Evolutionary conservation across 1,140 invertebrate genomes (phyloP).

Genomic region (Drosophila punjabiensis): DNA sequence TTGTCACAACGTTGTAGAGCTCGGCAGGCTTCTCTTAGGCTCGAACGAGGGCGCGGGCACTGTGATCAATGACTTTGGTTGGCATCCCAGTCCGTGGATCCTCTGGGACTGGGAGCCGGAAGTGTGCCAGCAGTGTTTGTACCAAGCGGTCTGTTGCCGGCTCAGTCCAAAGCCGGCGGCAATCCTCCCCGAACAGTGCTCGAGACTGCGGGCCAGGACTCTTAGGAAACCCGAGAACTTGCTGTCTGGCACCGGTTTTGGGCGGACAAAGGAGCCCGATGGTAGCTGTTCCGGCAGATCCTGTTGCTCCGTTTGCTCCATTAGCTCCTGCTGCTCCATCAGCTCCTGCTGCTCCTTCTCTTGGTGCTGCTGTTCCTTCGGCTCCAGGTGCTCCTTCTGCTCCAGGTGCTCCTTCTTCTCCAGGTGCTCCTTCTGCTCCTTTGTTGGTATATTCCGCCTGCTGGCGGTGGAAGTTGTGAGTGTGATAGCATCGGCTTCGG

Average conservation of each 20-base stretch:
- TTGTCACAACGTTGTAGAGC: not conserved
- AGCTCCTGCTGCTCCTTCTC: not conserved
- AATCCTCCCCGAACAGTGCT: slow-evolving; percentile 26
- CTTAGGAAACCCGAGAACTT: slow-evolving; percentile 19
- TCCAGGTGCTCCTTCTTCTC: too few species aligned
- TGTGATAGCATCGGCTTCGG: not conserved
- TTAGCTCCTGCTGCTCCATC: not conserved
- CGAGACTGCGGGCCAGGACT: slow-evolving; percentile 14
- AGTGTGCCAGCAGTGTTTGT: slow-evolving; percentile 65
- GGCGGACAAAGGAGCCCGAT: not conserved
- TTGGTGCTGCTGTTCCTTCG: too few species aligned
- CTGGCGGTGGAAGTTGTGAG: not conserved
- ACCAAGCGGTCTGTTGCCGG: slow-evolving; percentile 54
- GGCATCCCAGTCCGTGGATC: not conserved
- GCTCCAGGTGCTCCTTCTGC: not conserved
- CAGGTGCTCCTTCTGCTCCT: not conserved
- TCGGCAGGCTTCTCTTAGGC: not conserved
- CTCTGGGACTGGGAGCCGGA: slow-evolving; percentile 25
- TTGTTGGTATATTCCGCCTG: not conserved
- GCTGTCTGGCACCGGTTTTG: not conserved
- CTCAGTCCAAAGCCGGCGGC: slow-evolving; percentile 58
- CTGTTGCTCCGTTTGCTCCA: not conserved
- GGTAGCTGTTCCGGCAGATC: not conserved
- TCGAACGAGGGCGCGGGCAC: not conserved
- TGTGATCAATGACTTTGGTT: not conserved